Percentiles rank a stretch among this genome's conserved stretches.
Conservation (phyloP, 2,113 vertebrate species). For the Callithrix jacchus region DNA sequence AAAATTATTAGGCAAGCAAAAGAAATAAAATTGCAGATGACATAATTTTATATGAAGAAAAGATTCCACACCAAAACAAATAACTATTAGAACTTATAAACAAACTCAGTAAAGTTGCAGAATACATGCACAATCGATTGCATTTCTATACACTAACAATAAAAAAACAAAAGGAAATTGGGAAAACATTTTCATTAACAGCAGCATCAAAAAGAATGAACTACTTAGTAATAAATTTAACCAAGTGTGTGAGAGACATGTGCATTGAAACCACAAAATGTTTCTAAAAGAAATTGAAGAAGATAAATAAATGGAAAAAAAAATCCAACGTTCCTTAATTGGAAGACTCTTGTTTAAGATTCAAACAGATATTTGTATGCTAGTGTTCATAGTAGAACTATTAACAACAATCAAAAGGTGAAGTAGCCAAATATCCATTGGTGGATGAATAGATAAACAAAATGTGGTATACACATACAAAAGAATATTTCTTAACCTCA, state of each 20-base stretch:
- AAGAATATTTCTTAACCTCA: not conserved
- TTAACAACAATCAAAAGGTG: not conserved
- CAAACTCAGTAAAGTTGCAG: not conserved
- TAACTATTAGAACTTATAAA: not conserved
- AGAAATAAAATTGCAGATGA: not conserved
- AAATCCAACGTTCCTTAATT: not conserved
- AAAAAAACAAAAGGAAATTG: not conserved
- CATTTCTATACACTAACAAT: not conserved
- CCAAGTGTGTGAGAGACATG: not conserved
- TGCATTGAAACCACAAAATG: not conserved
- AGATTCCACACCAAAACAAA: not conserved
- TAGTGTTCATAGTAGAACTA: not conserved
- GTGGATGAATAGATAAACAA: not conserved
- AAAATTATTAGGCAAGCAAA: not conserved
- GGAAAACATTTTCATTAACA: not conserved
- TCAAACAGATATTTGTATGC: not conserved
- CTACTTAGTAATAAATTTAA: not conserved
- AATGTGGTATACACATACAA: not conserved
- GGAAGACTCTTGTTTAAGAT: not conserved
- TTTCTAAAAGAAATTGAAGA: not conserved
- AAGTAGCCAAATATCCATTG: not conserved
- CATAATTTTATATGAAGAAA: not conserved
- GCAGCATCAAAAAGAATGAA: not conserved
- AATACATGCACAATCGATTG: not conserved
- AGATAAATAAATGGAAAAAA: not conserved